Evolutionary conservation across 2,888 invertebrate species (phyloP), one percentile per base, ranked within the genome.

Genomic region (Synergus umbraculus): DNA sequence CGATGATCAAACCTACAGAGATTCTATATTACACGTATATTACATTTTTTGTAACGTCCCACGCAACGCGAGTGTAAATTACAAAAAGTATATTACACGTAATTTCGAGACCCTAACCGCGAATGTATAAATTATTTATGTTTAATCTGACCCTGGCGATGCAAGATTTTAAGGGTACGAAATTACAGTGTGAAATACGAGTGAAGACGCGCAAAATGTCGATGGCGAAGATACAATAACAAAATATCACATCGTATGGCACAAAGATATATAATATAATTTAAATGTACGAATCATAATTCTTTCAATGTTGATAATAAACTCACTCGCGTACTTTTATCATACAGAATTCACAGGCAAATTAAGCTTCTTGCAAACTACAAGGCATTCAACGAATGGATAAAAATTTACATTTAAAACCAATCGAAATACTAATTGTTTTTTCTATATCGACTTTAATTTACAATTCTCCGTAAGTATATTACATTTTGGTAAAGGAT

Each of bases 161-260:
- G 37, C 22, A 67, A 67, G 22, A 46, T 22, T 69, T 13, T 22
- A 22, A 29, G 67, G 22, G 54, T 54, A 73, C 29, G 37, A 73
- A 54, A 69, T 82, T 81, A 76, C 64, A 80, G 49, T 77, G 60
- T 64, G 67, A 79, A 65, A 69, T 49, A 79, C 76, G 46, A 46
- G 84, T 83, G 83, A 81, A 84, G 22, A 60, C 22, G 60, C 60
- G 60, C 60, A 69, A 69, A 66, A 18, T 44, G 49, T 22, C 69
- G 49, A 54, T 54, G 73, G 22, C 54, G 49, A 54, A 73, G 54
- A 73, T 73, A 73, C 73, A 73, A 54, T 85, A 84, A 86, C 83
- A 86, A 86, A 87, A 85, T 87, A 86, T 88, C 82, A 83, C 82
- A 85, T 86, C 67, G 64, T 89, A 90, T 90, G 90, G 90, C 91